Percentiles rank a stretch among this genome's conserved stretches.
Conservation (phyloP, 2,888 invertebrate species). For the Scaptodrosophila latifasciaeformis region DNA sequence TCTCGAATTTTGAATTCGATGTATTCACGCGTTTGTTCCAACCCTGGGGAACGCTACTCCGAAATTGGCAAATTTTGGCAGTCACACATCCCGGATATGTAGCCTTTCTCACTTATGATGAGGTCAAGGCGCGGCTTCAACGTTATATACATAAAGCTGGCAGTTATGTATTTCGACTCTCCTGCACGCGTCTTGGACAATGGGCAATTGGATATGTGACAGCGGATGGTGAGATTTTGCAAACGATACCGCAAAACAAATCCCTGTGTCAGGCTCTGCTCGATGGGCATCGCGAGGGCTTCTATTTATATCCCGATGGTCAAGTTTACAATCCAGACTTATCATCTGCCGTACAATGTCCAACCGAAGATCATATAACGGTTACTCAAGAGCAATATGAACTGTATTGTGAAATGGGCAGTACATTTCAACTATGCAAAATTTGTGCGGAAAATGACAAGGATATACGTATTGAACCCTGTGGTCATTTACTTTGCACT, state of each 20-base stretch:
- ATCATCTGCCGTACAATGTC: constrained; percentile 95
- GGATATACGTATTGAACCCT: constrained; percentile 98
- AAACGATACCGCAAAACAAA: constrained; percentile 99
- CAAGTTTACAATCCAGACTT: constrained; percentile 96
- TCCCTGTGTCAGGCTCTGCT: constrained; percentile 97
- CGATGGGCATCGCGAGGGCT: constrained; percentile 89
- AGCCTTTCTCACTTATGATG: constrained; percentile 99
- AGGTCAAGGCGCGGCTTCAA: constrained; percentile 97
- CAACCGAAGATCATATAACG: constrained; percentile 97
- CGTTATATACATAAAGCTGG: constrained; percentile 98
- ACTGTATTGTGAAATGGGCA: constrained; percentile 98
- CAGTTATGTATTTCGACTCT: constrained; percentile 94
- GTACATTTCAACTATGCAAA: constrained; percentile 99
- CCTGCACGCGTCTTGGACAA: constrained; percentile 98
- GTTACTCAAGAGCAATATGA: constrained; percentile 99
- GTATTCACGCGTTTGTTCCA: constrained; percentile 99
- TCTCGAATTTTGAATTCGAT: constrained; percentile 99
- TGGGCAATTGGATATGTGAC: constrained; percentile 99
- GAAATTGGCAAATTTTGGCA: constrained; percentile 99
- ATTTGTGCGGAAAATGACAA: constrained; percentile 99
- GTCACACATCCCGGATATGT: constrained; percentile 99
- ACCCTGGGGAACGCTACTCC: constrained; percentile 96
- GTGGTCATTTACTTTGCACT: constrained; percentile 97
- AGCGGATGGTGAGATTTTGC: constrained; percentile 97
- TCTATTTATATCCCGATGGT: constrained; percentile 97